These are phyloP conservation scores for Xestia ashworthii DNA, from an alignment of 2,888 invertebrate species.

Conservation along the genomic window DNA sequence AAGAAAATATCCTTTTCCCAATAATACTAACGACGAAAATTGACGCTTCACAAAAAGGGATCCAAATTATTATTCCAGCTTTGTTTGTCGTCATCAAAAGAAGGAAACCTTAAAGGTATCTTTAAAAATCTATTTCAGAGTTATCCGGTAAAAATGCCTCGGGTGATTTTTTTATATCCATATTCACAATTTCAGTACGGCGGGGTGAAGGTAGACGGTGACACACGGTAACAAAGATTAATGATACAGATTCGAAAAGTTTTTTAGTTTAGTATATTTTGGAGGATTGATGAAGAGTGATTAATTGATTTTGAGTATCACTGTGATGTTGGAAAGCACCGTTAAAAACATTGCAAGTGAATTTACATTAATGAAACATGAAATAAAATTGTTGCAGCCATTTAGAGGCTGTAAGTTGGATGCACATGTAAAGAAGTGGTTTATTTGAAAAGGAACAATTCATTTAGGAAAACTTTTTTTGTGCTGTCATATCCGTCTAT, in stretches of 20 bases:
- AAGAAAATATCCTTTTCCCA: constrained; percentile 72
- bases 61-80: constrained; percentile 78
- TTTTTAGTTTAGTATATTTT: constrained; percentile 37
- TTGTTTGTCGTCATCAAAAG: constrained; percentile 81
- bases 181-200: constrained; percentile 68
- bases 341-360: not conserved
- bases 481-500: not conserved
- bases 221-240: constrained; percentile 61
- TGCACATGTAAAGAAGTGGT: not conserved
- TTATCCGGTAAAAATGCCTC: constrained; percentile 70
- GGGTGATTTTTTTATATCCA: constrained; percentile 73
- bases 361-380: not conserved
- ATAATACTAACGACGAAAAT: constrained; percentile 75
- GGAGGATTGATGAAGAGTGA: constrained; percentile 31
- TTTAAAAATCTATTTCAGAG: constrained; percentile 76
- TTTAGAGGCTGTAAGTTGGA: not conserved
- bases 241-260: constrained; percentile 37
- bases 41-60: constrained; percentile 70
- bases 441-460: not conserved
- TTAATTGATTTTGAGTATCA: constrained; percentile 25
- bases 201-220: constrained; percentile 52
- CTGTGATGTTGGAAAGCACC: not conserved
- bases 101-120: constrained; percentile 70
- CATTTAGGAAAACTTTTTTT: not conserved
- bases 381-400: not conserved